These are phyloP conservation scores for Pachycephala philippinensis DNA, from an alignment of 2,113 vertebrate species.

Conservation along the genomic window DNA sequence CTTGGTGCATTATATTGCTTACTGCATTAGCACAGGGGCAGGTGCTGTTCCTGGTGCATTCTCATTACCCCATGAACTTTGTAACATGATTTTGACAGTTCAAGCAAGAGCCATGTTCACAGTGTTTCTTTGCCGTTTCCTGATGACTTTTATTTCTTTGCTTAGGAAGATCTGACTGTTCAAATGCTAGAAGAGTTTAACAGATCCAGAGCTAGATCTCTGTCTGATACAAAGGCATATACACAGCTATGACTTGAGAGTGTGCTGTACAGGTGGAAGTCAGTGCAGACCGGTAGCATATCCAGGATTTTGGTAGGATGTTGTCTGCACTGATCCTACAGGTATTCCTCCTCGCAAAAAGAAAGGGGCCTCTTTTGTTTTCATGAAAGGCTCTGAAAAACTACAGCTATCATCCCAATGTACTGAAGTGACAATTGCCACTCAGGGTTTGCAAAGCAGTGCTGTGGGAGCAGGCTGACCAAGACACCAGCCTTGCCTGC, in stretches of 20 bases:
- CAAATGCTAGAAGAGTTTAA: background rate
- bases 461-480: background rate
- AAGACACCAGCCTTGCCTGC: background rate
- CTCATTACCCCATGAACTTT: background rate
- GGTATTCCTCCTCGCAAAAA: background rate
- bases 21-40: background rate
- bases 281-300: background rate
- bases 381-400: background rate
- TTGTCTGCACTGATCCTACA: background rate
- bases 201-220: background rate
- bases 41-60: background rate
- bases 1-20: background rate
- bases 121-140: background rate
- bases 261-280: accelerated
- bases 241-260: background rate
- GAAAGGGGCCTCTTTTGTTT: background rate
- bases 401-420: background rate
- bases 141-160: background rate
- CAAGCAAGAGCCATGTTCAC: background rate
- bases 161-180: background rate
- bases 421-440: background rate
- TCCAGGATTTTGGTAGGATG: background rate
- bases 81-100: background rate
- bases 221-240: background rate
- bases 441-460: background rate